These are phyloP conservation scores for Perognathus longimembris DNA, from an alignment of 2,113 vertebrate species.

Conservation along the genomic window DNA sequence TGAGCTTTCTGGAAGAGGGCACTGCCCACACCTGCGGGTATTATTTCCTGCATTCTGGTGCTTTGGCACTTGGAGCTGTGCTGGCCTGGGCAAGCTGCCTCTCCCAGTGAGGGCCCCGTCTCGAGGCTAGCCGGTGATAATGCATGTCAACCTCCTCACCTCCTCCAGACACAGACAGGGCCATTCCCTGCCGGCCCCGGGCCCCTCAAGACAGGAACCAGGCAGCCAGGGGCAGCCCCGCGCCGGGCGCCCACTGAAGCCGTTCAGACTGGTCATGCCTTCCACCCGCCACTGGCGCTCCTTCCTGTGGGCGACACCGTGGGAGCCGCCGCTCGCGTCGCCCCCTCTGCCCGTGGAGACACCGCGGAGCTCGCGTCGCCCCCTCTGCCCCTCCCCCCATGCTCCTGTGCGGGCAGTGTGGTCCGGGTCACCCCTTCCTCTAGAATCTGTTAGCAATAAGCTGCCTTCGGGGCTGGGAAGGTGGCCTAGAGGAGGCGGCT, in stretches of 20 bases:
- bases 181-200: background rate
- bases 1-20: background rate
- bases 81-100: background rate
- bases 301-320: too few species aligned
- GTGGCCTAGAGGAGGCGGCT: too few species aligned
- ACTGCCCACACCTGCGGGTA: background rate
- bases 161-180: too few species aligned
- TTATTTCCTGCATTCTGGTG: background rate
- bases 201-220: background rate
- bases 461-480: too few species aligned
- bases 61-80: background rate
- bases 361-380: too few species aligned
- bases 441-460: background rate
- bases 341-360: too few species aligned
- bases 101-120: background rate
- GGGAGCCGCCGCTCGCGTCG: rapidly evolving
- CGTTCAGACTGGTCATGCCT: rapidly evolving
- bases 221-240: background rate
- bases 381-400: too few species aligned
- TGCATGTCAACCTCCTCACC: too few species aligned
- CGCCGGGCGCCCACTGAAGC: too few species aligned
- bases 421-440: too few species aligned
- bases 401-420: rapidly evolving
- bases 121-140: background rate
- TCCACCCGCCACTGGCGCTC: too few species aligned